Evolutionary conservation across 2,797 vertebrate species (phyloP).

Genomic region (Champsocephalus esox): DNA sequence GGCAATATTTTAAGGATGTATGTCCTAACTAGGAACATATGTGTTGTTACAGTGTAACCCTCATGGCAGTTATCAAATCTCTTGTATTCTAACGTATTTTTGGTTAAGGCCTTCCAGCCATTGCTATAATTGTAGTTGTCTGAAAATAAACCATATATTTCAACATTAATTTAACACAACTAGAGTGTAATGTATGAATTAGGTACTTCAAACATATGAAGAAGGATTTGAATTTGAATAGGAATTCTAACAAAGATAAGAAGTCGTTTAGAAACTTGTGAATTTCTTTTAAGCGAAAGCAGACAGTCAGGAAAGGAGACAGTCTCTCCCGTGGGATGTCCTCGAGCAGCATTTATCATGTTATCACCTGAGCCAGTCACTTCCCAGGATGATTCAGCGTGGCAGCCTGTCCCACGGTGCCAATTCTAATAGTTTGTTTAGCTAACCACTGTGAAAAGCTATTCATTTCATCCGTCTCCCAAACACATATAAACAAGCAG

Average conservation of each 20-base stretch:
- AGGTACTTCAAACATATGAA: constrained; percentile 6
- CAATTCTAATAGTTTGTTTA: constrained; percentile 69
- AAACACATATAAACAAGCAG: constrained; percentile 31
- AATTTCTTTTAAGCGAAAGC: constrained; percentile 21
- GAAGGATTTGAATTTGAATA: constrained; percentile 18
- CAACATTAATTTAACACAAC: constrained; percentile 8
- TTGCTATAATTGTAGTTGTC: background rate
- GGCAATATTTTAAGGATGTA: background rate
- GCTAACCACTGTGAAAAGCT: constrained; percentile 65
- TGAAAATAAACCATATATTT: constrained; percentile 14
- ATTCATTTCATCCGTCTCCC: constrained; percentile 65
- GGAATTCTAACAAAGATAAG: constrained; percentile 24
- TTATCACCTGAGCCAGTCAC: constrained; percentile 53
- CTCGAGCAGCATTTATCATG: constrained; percentile 46
- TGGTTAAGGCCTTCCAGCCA: background rate
- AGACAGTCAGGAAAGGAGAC: constrained; percentile 33
- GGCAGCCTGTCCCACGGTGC: constrained; percentile 52
- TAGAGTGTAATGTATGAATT: background rate
- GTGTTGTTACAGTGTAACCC: background rate
- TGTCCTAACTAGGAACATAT: background rate
- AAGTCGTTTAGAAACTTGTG: constrained; percentile 22
- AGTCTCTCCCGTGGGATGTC: constrained; percentile 51
- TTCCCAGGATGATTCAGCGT: constrained; percentile 58
- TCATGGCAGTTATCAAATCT: background rate
- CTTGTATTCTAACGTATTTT: background rate